Conservation (phyloP, 2,797 vertebrate genomes). For the Micropoecilia bifurca region DNA sequence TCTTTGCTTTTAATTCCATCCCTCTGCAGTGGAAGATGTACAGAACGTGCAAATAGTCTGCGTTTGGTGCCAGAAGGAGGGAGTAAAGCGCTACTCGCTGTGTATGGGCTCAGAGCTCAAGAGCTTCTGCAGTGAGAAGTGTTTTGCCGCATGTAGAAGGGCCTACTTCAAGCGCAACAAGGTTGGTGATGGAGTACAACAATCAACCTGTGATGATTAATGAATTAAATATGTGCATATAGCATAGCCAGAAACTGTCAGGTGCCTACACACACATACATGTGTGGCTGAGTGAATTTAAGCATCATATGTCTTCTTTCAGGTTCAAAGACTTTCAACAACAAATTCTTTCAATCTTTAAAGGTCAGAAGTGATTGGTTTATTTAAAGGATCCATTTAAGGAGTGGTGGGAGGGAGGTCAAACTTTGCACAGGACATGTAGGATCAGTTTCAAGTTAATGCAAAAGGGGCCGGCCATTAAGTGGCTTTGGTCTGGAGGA, state of each 20-base stretch:
- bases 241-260: background rate
- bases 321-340: slow-evolving; percentile 51
- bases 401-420: slow-evolving; percentile 57
- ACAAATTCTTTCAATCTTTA: slow-evolving; percentile 43
- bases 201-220: background rate
- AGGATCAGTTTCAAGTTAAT: slow-evolving; percentile 76
- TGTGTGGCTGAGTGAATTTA: slow-evolving; percentile 12
- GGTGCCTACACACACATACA: background rate
- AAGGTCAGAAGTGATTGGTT: slow-evolving; percentile 50
- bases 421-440: slow-evolving; percentile 69
- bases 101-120: slow-evolving; percentile 98
- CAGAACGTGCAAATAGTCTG: slow-evolving; percentile 98
- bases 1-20: background rate
- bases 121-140: slow-evolving; percentile 99
- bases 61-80: slow-evolving; percentile 99
- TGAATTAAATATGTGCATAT: background rate
- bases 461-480: slow-evolving; percentile 62
- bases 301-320: slow-evolving; percentile 43
- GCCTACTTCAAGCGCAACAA: slow-evolving; percentile 99
- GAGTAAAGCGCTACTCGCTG: slow-evolving; percentile 95
- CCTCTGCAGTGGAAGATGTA: slow-evolving; percentile 91
- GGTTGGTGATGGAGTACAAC: slow-evolving; percentile 79
- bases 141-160: slow-evolving; percentile 95
- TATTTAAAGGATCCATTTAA: slow-evolving; percentile 44
- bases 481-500: slow-evolving; percentile 61